Conservation (phyloP, 2,888 invertebrate genomes). For the Oxytorus armatus region DNA sequence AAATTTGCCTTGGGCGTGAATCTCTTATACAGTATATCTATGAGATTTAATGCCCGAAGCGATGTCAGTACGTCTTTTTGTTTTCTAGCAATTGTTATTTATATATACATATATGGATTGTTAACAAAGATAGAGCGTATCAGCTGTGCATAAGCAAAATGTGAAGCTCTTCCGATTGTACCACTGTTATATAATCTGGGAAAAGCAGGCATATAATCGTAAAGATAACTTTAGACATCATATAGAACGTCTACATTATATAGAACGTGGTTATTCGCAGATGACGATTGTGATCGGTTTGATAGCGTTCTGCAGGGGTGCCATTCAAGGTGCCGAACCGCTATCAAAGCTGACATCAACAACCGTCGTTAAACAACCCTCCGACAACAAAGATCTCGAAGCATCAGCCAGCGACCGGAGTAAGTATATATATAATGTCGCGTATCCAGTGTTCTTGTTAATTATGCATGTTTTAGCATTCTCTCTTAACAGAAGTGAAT, state of each 20-base stretch:
- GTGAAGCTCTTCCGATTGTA: no score
- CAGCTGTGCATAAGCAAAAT: no score
- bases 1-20: neutral
- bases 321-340: slow-evolving; percentile 68
- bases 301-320: slow-evolving; percentile 69
- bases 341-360: slow-evolving; percentile 63
- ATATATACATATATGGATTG: neutral
- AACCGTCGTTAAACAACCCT: slow-evolving; percentile 54
- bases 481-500: neutral
- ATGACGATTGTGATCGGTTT: slow-evolving; percentile 67
- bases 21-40: neutral
- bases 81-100: neutral
- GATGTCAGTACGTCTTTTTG: neutral
- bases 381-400: slow-evolving; percentile 72
- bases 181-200: neutral
- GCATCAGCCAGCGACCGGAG: slow-evolving; percentile 77
- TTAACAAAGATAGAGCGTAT: neutral
- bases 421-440: slow-evolving; percentile 70
- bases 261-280: slow-evolving; percentile 63
- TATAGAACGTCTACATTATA: neutral
- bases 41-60: neutral
- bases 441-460: neutral
- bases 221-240: no score
- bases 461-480: neutral
- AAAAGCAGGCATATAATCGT: no score